Conservation (phyloP, 2,797 vertebrate species). For the Hemitrygon akajei region DNA sequence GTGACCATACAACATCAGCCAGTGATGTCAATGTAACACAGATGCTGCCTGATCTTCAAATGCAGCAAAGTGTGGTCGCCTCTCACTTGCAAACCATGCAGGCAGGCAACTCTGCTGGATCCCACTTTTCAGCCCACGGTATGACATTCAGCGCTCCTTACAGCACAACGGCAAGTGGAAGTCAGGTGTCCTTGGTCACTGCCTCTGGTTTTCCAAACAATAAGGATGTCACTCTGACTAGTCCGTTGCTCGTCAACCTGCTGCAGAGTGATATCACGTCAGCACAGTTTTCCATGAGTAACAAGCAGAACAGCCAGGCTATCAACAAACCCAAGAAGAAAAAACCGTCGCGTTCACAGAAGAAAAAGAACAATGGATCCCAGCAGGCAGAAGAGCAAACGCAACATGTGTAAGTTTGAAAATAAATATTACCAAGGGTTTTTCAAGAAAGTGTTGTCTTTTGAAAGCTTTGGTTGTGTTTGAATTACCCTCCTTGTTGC, state of each 20-base stretch:
- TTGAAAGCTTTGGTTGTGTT: slow-evolving; percentile 12
- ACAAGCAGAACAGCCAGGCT: slow-evolving; percentile 80
- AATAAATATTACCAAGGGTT: not conserved
- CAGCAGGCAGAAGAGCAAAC: slow-evolving; percentile 66
- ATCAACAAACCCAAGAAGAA: slow-evolving; percentile 92
- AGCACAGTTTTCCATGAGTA: slow-evolving; percentile 91
- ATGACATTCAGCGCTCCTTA: slow-evolving; percentile 81
- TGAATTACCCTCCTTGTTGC: too few species aligned
- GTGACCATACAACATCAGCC: slow-evolving; percentile 61
- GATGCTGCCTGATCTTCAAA: slow-evolving; percentile 86
- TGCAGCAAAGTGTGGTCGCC: slow-evolving; percentile 79
- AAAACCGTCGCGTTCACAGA: slow-evolving; percentile 95
- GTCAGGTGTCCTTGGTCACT: slow-evolving; percentile 75
- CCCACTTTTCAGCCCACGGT: slow-evolving; percentile 81
- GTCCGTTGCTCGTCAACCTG: slow-evolving; percentile 89
- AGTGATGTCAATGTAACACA: slow-evolving; percentile 71
- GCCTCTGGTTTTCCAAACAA: slow-evolving; percentile 79
- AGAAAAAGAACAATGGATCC: slow-evolving; percentile 64
- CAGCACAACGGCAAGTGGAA: slow-evolving; percentile 72
- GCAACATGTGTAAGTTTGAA: slow-evolving; percentile 71
- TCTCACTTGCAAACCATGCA: slow-evolving; percentile 90
- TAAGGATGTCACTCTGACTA: slow-evolving; percentile 94
- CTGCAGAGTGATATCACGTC: slow-evolving; percentile 97
- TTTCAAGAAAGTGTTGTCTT: not conserved
- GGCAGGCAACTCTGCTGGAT: slow-evolving; percentile 62